Percentiles rank a stretch among this genome's conserved stretches.
Evolutionary conservation across 1,140 invertebrate species (phyloP).

Genomic region (Temnothorax longispinosus): DNA sequence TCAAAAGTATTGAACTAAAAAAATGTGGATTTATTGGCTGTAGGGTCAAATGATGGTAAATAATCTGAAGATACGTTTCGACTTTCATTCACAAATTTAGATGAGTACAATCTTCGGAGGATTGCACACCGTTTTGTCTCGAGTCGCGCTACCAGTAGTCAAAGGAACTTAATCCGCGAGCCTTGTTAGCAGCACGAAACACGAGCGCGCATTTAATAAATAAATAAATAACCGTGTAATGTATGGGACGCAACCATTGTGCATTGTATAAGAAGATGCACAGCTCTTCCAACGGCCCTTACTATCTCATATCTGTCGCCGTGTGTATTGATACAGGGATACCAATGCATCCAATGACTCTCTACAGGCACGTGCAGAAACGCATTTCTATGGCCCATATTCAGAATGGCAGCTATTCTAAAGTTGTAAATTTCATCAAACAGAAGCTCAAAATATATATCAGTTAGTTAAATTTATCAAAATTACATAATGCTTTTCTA

Average conservation of each 20-base stretch:
- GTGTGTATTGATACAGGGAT: constrained; percentile 65
- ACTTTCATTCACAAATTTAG: neutral
- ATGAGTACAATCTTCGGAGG: neutral
- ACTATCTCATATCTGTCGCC: constrained; percentile 70
- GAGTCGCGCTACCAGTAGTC: neutral
- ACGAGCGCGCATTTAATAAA: constrained; percentile 65
- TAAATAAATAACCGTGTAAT: constrained; percentile 81
- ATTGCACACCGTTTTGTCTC: neutral
- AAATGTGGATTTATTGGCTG: neutral
- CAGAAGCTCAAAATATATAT: neutral
- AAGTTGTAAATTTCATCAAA: neutral
- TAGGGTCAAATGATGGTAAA: neutral
- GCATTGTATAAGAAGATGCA: constrained; percentile 73
- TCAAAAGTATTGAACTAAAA: neutral
- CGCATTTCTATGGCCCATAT: neutral
- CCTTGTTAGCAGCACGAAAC: constrained; percentile 57
- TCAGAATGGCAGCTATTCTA: neutral
- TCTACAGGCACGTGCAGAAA: constrained; percentile 47
- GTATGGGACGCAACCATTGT: constrained; percentile 75
- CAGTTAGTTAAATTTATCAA: neutral
- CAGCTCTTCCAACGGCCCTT: constrained; percentile 38
- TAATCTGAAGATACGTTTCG: neutral
- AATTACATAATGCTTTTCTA: neutral
- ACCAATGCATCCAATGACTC: neutral
- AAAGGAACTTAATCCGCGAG: constrained; percentile 52